Conservation (phyloP, 1,140 invertebrate genomes). For the Onthophagus taurus region DNA sequence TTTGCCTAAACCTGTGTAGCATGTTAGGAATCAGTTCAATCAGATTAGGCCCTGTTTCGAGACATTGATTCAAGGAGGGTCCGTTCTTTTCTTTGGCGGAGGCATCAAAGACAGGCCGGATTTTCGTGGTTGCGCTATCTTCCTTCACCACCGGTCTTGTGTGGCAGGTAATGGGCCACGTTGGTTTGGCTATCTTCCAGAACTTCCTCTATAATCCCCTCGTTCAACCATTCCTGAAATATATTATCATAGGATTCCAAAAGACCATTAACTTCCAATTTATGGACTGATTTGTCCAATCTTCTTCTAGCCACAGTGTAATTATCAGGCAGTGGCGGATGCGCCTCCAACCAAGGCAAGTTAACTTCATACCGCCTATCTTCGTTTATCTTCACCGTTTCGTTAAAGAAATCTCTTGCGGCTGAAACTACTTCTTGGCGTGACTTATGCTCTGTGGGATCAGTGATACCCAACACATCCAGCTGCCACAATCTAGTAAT, state of each 20-base stretch:
- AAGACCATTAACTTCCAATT: conserved; percentile 9
- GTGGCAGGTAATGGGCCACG: background rate
- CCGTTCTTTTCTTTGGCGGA: conserved; percentile 16
- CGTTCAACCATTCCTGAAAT: conserved; percentile 13
- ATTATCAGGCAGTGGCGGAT: conserved; percentile 6
- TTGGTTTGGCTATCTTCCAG: background rate
- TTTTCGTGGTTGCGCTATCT: background rate
- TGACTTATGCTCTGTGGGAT: conserved; percentile 11
- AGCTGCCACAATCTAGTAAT: conserved; percentile 8
- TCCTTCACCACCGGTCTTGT: background rate
- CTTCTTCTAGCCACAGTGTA: conserved; percentile 13
- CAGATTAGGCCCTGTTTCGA: conserved; percentile 30
- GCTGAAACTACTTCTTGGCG: background rate
- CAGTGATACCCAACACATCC: conserved; percentile 15
- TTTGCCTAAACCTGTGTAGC: conserved; percentile 27
- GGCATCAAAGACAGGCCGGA: conserved; percentile 21
- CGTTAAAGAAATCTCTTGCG: background rate
- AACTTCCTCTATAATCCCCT: conserved; percentile 1
- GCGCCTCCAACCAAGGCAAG: conserved; percentile 15
- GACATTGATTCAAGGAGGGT: conserved; percentile 32
- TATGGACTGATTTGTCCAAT: too few relatives aligned
- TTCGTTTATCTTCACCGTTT: too few relatives aligned
- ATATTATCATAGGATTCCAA: conserved; percentile 14
- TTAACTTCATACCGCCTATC: conserved; percentile 15
- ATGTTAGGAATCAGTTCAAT: conserved; percentile 29